Base-by-base conservation (phyloP, 2,113 vertebrate genomes). In the Labeo rohita region DNA sequence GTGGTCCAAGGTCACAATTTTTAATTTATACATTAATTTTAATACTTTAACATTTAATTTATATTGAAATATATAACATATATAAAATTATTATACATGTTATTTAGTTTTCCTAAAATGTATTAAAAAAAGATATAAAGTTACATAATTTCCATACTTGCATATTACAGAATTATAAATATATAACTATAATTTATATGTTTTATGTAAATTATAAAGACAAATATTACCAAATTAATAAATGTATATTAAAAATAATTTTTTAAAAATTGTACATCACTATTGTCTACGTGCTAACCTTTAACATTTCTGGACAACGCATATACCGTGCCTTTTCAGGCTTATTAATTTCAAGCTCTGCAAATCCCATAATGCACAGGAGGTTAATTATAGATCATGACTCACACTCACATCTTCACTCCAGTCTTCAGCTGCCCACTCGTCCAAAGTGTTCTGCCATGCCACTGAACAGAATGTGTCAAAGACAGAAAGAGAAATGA, bases 371-470 rank as follows among this genome's bases (percentile, higher is more conserved):
- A 82, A 82, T 68, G 9, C 47, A 66, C 49, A 39, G 8, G 28
- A 70, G 63, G 61, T 50, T 82, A 82, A 82, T 68, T 52, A 83
- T 54, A 34, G 47, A 45, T 13, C 50, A 72, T 16, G 78, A 93
- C 92, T 92, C 87, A 92, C 87, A 95, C 98, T 96, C 92, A 99
- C 97, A 90, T 99, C 98, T 93, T 99, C 98, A 89, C 94, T 97
- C 98, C 98, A 99, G 76, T 99, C 98, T 90, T 99, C 98, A 47
- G 97, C 88, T 72, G 96, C 95, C 97, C 97, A 99, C 88, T 98
- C 98, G 75, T 99, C 97, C 85, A 97, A 86, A 73, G 97, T 95
- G 82, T 93, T 97, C 86, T 95, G 97, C 98, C 98, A 99, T 13
- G 97, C 86, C 87, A 96, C 98, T 99, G 59, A 79, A 72, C 84